These are phyloP conservation scores for Mantis religiosa DNA, from an alignment of 2,888 invertebrate genomes.

Conservation along the genomic window DNA sequence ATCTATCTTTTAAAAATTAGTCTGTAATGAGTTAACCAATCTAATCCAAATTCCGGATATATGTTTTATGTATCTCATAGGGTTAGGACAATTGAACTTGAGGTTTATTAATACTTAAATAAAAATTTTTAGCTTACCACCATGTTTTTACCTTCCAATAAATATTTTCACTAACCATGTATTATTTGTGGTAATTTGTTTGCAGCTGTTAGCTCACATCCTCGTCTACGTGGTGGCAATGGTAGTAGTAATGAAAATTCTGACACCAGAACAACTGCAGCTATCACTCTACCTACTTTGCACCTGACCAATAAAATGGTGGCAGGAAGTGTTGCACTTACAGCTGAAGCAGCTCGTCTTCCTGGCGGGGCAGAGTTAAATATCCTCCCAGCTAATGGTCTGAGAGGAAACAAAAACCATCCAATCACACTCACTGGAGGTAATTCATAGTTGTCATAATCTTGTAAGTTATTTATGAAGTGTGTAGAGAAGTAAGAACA, in stretches of 20 bases:
- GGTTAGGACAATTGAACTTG: no score
- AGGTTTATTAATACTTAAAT: no score
- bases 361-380: conserved; percentile 46
- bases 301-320: conserved; percentile 46
- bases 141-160: no score
- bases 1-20: no score
- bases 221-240: not conserved
- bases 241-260: conserved; percentile 8
- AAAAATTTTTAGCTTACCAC: no score
- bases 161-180: no score
- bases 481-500: no score
- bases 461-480: no score
- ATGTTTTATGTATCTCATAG: no score
- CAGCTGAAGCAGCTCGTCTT: conserved; percentile 43
- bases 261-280: conserved; percentile 29
- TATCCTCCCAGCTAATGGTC: conserved; percentile 45
- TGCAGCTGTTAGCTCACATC: conserved; percentile 9
- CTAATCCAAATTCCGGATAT: no score
- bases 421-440: conserved; percentile 42
- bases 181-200: not conserved
- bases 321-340: conserved; percentile 41
- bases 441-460: conserved; percentile 13
- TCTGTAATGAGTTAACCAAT: no score
- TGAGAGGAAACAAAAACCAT: conserved; percentile 36
- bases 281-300: conserved; percentile 30